Conservation (phyloP, 2,888 invertebrate species). For the Agrenia bidenticulata region DNA sequence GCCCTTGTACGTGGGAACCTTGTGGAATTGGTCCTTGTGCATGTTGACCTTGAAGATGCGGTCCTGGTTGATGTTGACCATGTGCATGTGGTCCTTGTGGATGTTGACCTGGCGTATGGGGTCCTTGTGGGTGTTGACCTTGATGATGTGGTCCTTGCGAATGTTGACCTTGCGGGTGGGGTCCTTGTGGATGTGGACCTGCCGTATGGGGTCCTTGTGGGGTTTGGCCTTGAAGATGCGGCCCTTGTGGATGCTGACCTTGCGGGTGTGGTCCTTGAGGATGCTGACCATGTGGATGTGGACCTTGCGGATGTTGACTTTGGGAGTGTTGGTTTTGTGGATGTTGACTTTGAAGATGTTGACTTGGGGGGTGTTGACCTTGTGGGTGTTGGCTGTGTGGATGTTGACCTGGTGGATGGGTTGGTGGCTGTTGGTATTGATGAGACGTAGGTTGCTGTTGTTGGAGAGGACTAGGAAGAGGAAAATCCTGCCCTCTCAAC, state of each 20-base stretch:
- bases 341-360: no score
- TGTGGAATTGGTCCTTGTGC: neutral
- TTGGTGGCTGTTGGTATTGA: neutral
- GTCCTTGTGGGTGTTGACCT: neutral
- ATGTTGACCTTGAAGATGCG: neutral
- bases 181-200: neutral
- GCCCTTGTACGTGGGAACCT: neutral
- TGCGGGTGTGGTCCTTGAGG: neutral
- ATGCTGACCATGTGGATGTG: no score
- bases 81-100: neutral
- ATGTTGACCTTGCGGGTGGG: neutral
- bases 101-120: neutral
- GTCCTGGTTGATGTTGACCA: neutral
- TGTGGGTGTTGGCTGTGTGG: no score
- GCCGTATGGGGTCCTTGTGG: neutral
- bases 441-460: neutral
- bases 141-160: neutral
- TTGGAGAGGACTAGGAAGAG: no score
- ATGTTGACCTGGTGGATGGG: no score
- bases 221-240: neutral
- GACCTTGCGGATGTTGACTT: no score
- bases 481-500: no score
- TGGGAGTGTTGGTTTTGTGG: no score
- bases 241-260: neutral
- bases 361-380: no score